phyloP scores from a whole-genome alignment of 2,113 vertebrate genomes.

The Cephalopholis sonnerati region DNA sequence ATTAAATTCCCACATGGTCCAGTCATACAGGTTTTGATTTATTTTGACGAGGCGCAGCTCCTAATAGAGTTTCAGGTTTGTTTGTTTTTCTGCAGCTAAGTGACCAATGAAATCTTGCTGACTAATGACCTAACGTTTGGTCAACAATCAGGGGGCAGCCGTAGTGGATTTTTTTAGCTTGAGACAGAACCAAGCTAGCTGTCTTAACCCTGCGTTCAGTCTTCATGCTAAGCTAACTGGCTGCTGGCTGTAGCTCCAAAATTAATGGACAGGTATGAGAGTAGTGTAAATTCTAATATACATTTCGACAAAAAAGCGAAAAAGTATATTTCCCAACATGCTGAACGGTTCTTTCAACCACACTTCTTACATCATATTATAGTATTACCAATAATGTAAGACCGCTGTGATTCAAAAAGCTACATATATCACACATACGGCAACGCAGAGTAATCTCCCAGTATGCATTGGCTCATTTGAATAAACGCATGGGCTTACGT shows the following conservation, averaged over 20 bases:
- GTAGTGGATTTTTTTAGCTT: no score
- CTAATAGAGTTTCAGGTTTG: no score
- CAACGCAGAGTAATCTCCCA: slow-evolving; percentile 2
- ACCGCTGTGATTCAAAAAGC: not conserved
- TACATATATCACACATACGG: slow-evolving; percentile 15
- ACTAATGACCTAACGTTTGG: no score
- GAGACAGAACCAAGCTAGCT: no score
- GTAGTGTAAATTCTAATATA: not conserved
- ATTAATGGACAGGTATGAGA: not conserved
- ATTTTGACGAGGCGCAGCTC: no score
- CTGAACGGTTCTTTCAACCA: not conserved
- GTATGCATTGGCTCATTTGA: slow-evolving; percentile 58
- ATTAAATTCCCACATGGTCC: no score
- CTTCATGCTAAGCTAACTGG: not conserved
- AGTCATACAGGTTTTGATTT: no score
- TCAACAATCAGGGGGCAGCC: no score
- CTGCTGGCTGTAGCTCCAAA: not conserved
- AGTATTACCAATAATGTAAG: slow-evolving; percentile 26
- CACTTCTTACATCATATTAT: not conserved
- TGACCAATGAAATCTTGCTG: no score
- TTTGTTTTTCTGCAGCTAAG: no score
- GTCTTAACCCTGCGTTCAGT: not conserved
- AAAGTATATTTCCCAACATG: not conserved
- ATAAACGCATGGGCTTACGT: slow-evolving; percentile 69
- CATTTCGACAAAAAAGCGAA: not conserved